A percentile compares a stretch with the other conserved stretches of the same genome.
phyloP scores from a whole-genome alignment of 2,888 invertebrate species.

The Nineta flava region DNA sequence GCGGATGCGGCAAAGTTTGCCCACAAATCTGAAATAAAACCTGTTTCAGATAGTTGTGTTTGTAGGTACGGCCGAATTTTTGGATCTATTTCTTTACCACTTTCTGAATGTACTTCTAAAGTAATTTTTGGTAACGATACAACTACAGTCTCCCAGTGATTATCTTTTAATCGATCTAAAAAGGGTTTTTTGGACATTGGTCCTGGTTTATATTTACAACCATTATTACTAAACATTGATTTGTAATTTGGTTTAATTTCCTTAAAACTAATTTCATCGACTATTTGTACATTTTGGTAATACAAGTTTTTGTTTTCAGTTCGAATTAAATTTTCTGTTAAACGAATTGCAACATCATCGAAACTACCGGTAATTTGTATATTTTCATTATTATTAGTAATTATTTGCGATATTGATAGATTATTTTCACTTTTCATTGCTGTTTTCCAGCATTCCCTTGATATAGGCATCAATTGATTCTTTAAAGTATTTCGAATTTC shows the following conservation, averaged over 20 bases:
- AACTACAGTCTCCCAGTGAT: conserved; percentile 30
- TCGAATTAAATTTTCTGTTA: not conserved
- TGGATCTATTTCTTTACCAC: conserved; percentile 31
- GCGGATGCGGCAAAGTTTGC: conserved; percentile 39
- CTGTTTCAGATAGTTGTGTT: conserved; percentile 25
- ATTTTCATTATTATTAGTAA: conserved; percentile 9
- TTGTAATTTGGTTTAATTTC: not conserved
- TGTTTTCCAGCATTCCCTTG: conserved; percentile 23
- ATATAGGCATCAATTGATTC: conserved; percentile 24
- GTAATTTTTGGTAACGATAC: conserved; percentile 33
- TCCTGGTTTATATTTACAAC: conserved; percentile 33
- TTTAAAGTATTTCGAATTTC: conserved; percentile 27
- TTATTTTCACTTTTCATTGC: conserved; percentile 11
- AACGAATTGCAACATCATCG: conserved; percentile 8
- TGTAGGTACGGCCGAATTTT: conserved; percentile 29
- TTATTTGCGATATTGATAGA: conserved; percentile 9
- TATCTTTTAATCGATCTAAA: conserved; percentile 30
- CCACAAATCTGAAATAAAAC: conserved; percentile 31
- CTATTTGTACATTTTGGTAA: not conserved
- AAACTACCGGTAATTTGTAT: conserved; percentile 12
- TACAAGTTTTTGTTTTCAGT: not conserved
- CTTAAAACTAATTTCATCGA: not conserved
- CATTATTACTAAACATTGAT: not conserved
- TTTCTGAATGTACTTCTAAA: conserved; percentile 31
- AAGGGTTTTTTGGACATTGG: conserved; percentile 34